Evolutionary conservation across 2,888 invertebrate genomes (phyloP).

Genomic region (Amphipyra berbera): DNA sequence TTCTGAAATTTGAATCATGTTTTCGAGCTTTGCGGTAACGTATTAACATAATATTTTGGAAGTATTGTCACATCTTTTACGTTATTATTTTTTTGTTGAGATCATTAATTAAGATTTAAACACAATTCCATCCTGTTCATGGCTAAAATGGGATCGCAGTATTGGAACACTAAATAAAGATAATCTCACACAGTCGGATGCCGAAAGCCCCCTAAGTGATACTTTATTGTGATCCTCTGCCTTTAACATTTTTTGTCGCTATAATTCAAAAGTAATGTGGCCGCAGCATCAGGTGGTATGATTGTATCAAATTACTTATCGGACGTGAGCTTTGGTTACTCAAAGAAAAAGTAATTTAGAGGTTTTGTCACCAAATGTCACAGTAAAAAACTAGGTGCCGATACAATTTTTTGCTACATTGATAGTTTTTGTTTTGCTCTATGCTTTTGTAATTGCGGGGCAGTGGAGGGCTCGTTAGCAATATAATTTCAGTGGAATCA

Average conservation of each 20-base stretch:
- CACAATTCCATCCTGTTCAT: constrained; percentile 33
- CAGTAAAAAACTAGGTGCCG: constrained; percentile 38
- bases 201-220: constrained; percentile 71
- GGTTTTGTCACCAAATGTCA: constrained; percentile 37
- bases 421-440: constrained; percentile 41
- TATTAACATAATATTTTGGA: constrained; percentile 29
- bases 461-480: constrained; percentile 64
- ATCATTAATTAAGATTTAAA: constrained; percentile 43
- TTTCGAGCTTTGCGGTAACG: constrained; percentile 1
- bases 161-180: constrained; percentile 44
- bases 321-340: constrained; percentile 48
- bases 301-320: constrained; percentile 77
- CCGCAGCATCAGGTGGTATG: constrained; percentile 73
- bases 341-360: constrained; percentile 43
- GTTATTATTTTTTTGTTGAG: constrained; percentile 9
- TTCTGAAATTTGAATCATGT: constrained; percentile 24
- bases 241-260: constrained; percentile 71
- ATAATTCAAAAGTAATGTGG: constrained; percentile 75
- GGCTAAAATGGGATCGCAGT: constrained; percentile 34
- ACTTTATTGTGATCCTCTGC: constrained; percentile 73
- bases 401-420: constrained; percentile 31
- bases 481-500: constrained; percentile 64
- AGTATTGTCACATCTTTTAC: constrained; percentile 6
- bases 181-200: constrained; percentile 66
- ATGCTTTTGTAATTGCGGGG: constrained; percentile 60